Evolutionary conservation across 2,113 vertebrate species (phyloP).

Genomic region (Ciconia maguari): DNA sequence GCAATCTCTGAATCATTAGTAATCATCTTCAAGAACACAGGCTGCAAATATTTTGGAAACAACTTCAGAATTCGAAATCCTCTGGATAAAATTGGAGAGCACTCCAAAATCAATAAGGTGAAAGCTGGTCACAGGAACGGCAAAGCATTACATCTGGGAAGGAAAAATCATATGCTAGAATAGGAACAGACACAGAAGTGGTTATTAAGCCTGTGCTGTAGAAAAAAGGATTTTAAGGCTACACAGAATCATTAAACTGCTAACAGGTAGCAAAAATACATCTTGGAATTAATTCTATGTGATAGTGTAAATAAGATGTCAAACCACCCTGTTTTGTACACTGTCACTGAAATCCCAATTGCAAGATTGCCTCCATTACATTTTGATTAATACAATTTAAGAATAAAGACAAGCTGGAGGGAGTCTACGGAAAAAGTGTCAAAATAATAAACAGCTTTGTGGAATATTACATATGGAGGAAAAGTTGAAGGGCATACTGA

Average conservation of each 20-base stretch:
- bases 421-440: background rate
- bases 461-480: background rate
- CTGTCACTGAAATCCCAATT: background rate
- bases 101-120: background rate
- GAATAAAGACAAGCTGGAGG: background rate
- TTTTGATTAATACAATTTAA: background rate
- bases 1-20: background rate
- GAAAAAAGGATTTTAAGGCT: background rate
- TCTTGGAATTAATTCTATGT: background rate
- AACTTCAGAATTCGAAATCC: background rate
- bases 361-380: background rate
- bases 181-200: background rate
- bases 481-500: background rate
- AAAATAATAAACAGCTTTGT: background rate
- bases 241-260: background rate
- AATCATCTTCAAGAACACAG: background rate
- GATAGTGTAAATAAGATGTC: background rate
- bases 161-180: background rate
- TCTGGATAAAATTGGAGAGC: background rate
- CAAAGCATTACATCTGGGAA: background rate
- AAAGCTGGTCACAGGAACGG: background rate
- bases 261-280: background rate
- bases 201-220: background rate
- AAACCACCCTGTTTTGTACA: background rate
- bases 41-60: background rate